These are phyloP conservation scores for Caenorhabditis imperialis DNA, from an alignment of 2,888 invertebrate genomes.

Conservation along the genomic window DNA sequence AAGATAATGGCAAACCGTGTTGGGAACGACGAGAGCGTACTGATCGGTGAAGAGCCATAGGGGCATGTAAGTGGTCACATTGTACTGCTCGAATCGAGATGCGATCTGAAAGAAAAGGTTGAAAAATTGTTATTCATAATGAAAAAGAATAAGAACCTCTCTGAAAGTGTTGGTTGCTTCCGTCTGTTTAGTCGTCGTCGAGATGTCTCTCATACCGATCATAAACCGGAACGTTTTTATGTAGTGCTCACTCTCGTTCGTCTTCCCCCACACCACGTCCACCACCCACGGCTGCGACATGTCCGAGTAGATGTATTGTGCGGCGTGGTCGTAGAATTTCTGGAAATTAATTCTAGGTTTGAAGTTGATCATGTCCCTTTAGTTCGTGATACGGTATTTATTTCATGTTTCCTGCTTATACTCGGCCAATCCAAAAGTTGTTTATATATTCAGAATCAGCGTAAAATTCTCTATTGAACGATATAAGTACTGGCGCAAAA, in stretches of 20 bases:
- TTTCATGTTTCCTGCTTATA: too few species aligned
- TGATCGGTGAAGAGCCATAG: slow-evolving; percentile 77
- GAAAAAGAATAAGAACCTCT: slow-evolving; percentile 38
- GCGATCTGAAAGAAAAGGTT: slow-evolving; percentile 49
- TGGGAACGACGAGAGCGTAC: slow-evolving; percentile 74
- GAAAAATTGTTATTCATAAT: slow-evolving; percentile 2
- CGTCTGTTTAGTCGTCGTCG: slow-evolving; percentile 67
- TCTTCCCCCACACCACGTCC: slow-evolving; percentile 64
- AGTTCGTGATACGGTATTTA: too few species aligned
- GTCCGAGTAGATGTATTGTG: slow-evolving; percentile 62
- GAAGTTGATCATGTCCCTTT: too few species aligned
- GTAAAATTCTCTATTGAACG: too few species aligned
- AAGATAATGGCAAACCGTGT: slow-evolving; percentile 58
- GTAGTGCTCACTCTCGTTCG: slow-evolving; percentile 24
- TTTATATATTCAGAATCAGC: too few species aligned
- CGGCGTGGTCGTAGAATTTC: slow-evolving; percentile 65
- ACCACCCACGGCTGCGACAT: slow-evolving; percentile 66
- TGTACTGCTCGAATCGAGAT: slow-evolving; percentile 58
- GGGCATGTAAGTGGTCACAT: slow-evolving; percentile 75
- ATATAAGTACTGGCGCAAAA: too few species aligned
- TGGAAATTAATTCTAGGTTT: too few species aligned
- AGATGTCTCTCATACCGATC: slow-evolving; percentile 72
- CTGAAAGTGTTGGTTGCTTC: slow-evolving; percentile 69
- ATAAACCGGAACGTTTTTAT: slow-evolving; percentile 67
- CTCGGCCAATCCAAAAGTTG: too few species aligned